Base-by-base conservation (phyloP, 2,797 vertebrate species). In the Cirrhinus mrigala region DNA sequence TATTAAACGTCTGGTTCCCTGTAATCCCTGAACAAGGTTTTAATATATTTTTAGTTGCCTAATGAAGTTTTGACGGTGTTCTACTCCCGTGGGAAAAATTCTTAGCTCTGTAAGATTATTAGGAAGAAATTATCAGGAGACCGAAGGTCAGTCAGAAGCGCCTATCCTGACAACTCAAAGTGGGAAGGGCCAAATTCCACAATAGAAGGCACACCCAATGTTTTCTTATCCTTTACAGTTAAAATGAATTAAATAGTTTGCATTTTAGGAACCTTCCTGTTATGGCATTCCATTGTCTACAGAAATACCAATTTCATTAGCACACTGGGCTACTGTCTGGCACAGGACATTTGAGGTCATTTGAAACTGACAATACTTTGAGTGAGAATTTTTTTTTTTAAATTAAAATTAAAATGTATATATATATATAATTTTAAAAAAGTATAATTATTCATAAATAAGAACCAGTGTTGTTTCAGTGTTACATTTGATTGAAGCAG, bases 231-330 rank as follows among this genome's bases (percentile, higher is more conserved):
- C 3, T 52, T 73, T 46, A 18, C 52, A 64, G 20, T 70, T 27
- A 24, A 66, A 58, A 46, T 85, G 15, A 71, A 77, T 85, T 52
- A 86, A 84, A 87, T 83, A 68, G 81, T 86, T 81, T 16, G 37
- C 2, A 71, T 82, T 81, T 85, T 81, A 22, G 16, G 14, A 84
- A 81, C 71, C 52, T 79, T 81, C 84, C 48, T 74, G 81, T 80
- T 84, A 40, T 81, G 81, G 12, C 6, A 60, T 79, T 71, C 52
- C 20, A 81, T 73, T 79, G 84, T 82, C 84, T 27, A 48, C 33
- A 74, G 40, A 82, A 62, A 82, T 71, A 37, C 66, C 29, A 37
- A 20, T 54, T 37, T 40, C 73, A 60, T 22, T 71, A 52, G 15
- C 50, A 64, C 18, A 50, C 15, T 40, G 12, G n/a, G 7, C 24